Evolutionary conservation across 2,888 invertebrate genomes (phyloP), one percentile per base, ranked within the genome.

Genomic region (Drosophila barbarae): DNA sequence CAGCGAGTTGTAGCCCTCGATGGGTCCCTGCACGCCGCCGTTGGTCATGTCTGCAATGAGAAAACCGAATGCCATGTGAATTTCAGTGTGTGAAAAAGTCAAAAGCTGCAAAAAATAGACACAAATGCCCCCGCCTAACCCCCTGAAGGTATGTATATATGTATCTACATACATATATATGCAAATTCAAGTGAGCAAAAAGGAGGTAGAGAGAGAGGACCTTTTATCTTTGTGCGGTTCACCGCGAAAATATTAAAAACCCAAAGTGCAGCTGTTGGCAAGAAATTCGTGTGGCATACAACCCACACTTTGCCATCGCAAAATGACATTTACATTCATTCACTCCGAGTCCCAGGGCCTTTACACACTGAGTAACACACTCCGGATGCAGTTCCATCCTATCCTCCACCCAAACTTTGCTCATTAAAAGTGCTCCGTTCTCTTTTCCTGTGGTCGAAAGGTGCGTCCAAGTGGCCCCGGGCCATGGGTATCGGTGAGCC

Each of bases 21-120:
- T 83, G 70, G 89, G 88, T 65, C 89, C 89, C 71, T 89, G 88
- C 23, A 89, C 74, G 54, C 89, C 89, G 67, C 89, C 89, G 76
- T 85, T 87, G 73, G 88, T 87, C 79, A 88, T 81, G 81, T 87
- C 89, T 89, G 77, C 23, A 85, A 86, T 4, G 38, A 47, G 42
- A 13, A 21, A 42, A 18, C 49, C 9, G 8, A 39, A 21, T 10
- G 30, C 6, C 30, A 44, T 38, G 42, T 51, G 63, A 63, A 61
- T 58, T 49, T 67, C 38, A 52, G 58, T 67, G 52, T 34, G 67
- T 34, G 47, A 53, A 67, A 67, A 68, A 68, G 67, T 67, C 67
- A 67, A 67, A 39, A 67, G 58, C 67, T 67, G 68, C 49, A 67
- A 67, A 68, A 42, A 42, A 41, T 55, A 65, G 55, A 64, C 65